Evolutionary conservation across 2,113 vertebrate species (phyloP).

Genomic region (Noctilio leporinus): DNA sequence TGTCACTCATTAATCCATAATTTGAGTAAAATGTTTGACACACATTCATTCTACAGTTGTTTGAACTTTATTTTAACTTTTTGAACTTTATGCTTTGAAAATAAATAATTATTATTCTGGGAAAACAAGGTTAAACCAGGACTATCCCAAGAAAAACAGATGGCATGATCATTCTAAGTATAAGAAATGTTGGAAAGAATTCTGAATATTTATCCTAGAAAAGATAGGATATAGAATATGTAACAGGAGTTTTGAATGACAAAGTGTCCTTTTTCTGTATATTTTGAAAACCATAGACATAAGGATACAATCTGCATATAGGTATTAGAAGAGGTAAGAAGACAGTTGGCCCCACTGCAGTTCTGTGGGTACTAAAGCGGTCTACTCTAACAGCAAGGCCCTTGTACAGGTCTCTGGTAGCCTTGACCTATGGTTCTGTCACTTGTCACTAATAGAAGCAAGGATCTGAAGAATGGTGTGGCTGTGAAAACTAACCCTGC

Average conservation of each 20-base stretch:
- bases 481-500: not conserved
- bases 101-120: not conserved
- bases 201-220: not conserved
- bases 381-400: fast-evolving
- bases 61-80: not conserved
- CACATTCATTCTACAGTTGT: not conserved
- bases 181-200: not conserved
- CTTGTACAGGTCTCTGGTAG: not conserved
- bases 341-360: too few relatives aligned
- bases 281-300: not conserved
- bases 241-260: not conserved
- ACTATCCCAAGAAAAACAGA: not conserved
- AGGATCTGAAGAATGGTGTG: not conserved
- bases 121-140: not conserved
- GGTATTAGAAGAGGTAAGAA: not conserved
- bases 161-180: not conserved
- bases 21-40: not conserved
- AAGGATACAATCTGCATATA: not conserved
- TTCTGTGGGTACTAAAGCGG: not conserved
- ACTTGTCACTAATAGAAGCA: not conserved
- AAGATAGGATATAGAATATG: not conserved
- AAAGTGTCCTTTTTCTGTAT: not conserved
- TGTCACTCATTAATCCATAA: not conserved
- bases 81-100: not conserved
- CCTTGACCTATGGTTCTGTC: not conserved